Evolutionary conservation across 2,888 invertebrate species (phyloP), one percentile per base, ranked within the genome.

Genomic region (Lepidocyrtoides sp.): DNA sequence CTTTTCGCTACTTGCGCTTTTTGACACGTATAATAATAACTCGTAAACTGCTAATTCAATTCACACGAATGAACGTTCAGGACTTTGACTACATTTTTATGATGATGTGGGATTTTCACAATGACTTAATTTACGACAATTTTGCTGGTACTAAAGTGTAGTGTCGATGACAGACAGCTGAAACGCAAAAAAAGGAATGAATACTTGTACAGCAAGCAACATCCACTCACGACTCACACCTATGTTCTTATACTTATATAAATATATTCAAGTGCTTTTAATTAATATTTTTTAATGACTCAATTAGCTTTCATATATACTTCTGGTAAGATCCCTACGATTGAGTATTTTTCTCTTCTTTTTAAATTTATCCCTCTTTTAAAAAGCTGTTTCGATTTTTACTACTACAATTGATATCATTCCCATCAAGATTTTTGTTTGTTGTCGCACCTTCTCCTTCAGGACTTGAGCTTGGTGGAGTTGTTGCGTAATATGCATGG

Each of bases 401-500:
- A 23, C 51, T 51, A 77, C 26, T 51, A 77, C 77, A 51, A 51
- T 69, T 63, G 60, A 5, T 29, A 79, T 79, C 54, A 81, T 48
- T 79, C 36, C 79, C 51, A 36, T 88, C 69, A 81, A 54, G 32
- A 36, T 88, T 88, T 79, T 75, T 29, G 63, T 66, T 81, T 69
- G 77, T 88, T 20, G 88, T 98, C 95, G 98, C 92, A 94, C 93
- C 94, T 89, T 94, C 94, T 82, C 93, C 93, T 91, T 94, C 94
- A 85, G 94, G 94, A 95, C 98, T 98, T 83, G 98, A 98, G 94
- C 98, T 98, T 17, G 98, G 98, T 72, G 94, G 94, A 54, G 98
- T 98, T 63, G 98, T 98, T 44, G 98, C 98, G 95, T 98, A 98
- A 96, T 98, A 98, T 95, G 98, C 98, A 96, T 98, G 98, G 96